These are phyloP conservation scores for Salvelinus fontinalis DNA, from an alignment of 2,113 vertebrate genomes.

Conservation along the genomic window DNA sequence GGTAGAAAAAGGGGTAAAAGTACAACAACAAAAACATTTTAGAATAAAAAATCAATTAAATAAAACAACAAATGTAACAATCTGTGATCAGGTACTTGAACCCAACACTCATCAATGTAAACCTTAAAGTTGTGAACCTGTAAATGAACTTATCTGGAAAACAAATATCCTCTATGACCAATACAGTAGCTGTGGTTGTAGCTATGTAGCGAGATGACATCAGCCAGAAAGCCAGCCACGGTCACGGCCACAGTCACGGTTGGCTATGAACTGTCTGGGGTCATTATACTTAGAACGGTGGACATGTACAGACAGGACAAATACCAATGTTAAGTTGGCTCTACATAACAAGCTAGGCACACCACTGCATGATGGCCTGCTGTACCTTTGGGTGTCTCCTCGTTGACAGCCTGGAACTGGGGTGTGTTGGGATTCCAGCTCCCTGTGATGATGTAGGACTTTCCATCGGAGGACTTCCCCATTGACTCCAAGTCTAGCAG, in stretches of 20 bases:
- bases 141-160: too few relatives aligned
- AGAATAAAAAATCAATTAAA: too few relatives aligned
- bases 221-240: not conserved
- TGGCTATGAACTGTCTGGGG: too few relatives aligned
- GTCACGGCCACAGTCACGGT: too few relatives aligned
- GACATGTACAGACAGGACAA: constrained; percentile 3
- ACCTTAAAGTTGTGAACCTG: too few relatives aligned
- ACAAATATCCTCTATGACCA: too few relatives aligned
- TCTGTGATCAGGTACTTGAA: too few relatives aligned
- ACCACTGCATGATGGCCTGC: not conserved
- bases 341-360: not conserved
- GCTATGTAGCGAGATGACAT: not conserved
- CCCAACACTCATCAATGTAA: too few relatives aligned
- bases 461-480: constrained; percentile 98
- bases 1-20: too few relatives aligned
- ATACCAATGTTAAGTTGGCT: not conserved
- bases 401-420: constrained; percentile 96
- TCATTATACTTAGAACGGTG: too few relatives aligned
- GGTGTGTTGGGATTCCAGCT: constrained; percentile 98
- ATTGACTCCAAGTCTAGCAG: constrained; percentile 97
- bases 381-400: constrained; percentile 98
- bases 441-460: constrained; percentile 97
- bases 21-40: too few relatives aligned
- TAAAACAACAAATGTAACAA: too few relatives aligned
- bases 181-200: not conserved